phyloP scores from a whole-genome alignment of 64 coral and sea anemone species.

The Porites lutea region DNA sequence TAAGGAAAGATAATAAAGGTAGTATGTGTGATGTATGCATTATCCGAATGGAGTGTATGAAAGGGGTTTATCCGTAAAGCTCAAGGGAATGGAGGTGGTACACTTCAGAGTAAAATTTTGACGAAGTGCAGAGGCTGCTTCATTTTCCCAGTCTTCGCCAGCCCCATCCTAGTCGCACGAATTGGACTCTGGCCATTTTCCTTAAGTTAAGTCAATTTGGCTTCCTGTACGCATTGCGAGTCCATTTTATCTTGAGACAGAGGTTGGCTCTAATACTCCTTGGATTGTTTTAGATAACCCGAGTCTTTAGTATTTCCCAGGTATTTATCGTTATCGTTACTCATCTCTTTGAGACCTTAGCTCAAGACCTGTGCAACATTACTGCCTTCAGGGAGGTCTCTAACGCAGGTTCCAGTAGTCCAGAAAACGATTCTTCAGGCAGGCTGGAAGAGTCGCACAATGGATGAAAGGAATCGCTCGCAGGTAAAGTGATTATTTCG shows the following conservation, averaged over 20 bases:
- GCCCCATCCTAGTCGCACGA: neutral
- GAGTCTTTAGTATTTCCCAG: neutral
- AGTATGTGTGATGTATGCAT: too few relatives aligned
- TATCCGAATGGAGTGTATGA: too few relatives aligned
- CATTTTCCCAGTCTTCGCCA: slow-evolving; percentile 18
- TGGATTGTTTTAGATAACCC: neutral
- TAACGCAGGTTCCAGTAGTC: neutral
- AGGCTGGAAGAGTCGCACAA: neutral
- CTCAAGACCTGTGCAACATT: neutral
- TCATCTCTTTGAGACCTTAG: neutral
- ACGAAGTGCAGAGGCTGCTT: neutral
- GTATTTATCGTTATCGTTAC: too few relatives aligned
- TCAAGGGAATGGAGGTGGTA: too few relatives aligned
- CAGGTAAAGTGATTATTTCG: neutral
- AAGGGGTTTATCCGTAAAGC: too few relatives aligned
- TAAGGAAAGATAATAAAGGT: too few relatives aligned
- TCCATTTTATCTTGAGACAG: neutral
- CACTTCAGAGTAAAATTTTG: slow-evolving; percentile 32
- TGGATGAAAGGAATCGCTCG: neutral
- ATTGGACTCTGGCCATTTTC: neutral
- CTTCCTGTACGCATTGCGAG: neutral
- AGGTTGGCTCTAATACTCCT: neutral
- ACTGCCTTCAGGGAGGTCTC: neutral
- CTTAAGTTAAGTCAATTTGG: neutral
- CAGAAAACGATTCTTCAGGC: neutral